Base-by-base conservation (phyloP, 1,140 invertebrate species). In the Oryctes rhinoceros region DNA sequence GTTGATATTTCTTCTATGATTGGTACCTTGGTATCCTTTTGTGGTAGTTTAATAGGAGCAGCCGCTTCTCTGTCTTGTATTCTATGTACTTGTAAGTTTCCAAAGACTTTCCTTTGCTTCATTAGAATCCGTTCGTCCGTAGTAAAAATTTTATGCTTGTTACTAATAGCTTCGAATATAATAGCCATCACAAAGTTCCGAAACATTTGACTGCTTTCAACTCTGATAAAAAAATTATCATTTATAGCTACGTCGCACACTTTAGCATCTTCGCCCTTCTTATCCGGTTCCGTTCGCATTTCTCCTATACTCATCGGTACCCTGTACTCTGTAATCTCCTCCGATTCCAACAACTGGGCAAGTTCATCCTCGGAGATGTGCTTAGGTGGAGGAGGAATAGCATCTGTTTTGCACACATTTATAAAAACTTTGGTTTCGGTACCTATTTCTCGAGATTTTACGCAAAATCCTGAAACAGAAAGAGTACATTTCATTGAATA, bases 281-380 rank as follows among this genome's bases (percentile, higher is more conserved):
- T 97, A 87, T 97, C 96, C 30, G 89, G 87, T 85, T 96, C 96
- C 13, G 89, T 89, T 83, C 94, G 93, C 67, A 93, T 91, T 85
- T 94, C 92, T 0, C 95, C 96, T 82, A 98, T 94, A 85, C 95
- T 96, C 94, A 98, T 95, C 1, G 96, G 96, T 65, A 98, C 92
- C 76, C 93, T 89, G 86, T 93, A 97, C 62, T 90, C 90, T 5
- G 91, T 91, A 0, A 92, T 90, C 79, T 93, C 91, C 77, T 96
- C 92, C 2, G 93, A 93, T 79, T 92, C 91, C 20, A 96, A 84
- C 71, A 96, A 91, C 76, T 92, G 88, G 76, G 93, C 85, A 0
- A 98, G 88, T 85, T 96, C 91, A 81, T 92, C 90, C 86, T 96
- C 94, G 4, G 91, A 91, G 49, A 97, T 92, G 83, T 97, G 94